Evolutionary conservation across 2,113 vertebrate species (phyloP), one percentile per base, ranked within the genome.

Genomic region (Forbesichthys papilliferus): DNA sequence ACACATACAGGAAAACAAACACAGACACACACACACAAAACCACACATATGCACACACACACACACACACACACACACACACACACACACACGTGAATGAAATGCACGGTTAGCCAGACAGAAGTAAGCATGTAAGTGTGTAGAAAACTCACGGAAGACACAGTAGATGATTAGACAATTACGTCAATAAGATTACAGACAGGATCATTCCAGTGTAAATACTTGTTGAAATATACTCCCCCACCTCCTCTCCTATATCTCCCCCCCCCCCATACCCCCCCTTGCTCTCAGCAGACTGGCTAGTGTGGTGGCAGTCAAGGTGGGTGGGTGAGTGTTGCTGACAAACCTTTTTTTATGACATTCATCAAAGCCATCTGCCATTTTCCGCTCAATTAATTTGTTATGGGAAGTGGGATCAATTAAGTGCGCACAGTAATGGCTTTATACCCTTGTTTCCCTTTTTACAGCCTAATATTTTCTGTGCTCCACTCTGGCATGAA

Each of bases 351-450:
- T 87, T 93, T 93, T 93, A 92, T 90, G 91, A 89, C 81, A 86
- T 89, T 88, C 87, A 92, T 92, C 88, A 91, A 88, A 91, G 86
- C 92, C 91, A 92, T 93, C 91, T 92, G 92, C 90, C 89, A 92
- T 93, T 93, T 93, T 93, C 92, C 88, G 84, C 88, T 90, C 92
- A 92, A 93, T 93, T 93, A 92, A 93, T 92, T 91, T 89, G 87
- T 89, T 90, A 91, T 89, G 90, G 91, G 90, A 90, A 88, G 88
- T 86, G 85, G 79, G 91, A 93, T 93, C 92, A 93, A 93, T 93
- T 93, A 92, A 91, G 90, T 90, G 90, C 69, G 68, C 74, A 69
- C 76, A 67, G 82, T 91, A 92, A 93, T 93, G 90, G 87, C 91
- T 93, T 92, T 89, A 90, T 92, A 91, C 91, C 88, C 91, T 93